A percentile compares a stretch with the other conserved stretches of the same genome.
These are phyloP conservation scores for Linepithema humile DNA, from an alignment of 1,140 invertebrate genomes.

Conservation along the genomic window DNA sequence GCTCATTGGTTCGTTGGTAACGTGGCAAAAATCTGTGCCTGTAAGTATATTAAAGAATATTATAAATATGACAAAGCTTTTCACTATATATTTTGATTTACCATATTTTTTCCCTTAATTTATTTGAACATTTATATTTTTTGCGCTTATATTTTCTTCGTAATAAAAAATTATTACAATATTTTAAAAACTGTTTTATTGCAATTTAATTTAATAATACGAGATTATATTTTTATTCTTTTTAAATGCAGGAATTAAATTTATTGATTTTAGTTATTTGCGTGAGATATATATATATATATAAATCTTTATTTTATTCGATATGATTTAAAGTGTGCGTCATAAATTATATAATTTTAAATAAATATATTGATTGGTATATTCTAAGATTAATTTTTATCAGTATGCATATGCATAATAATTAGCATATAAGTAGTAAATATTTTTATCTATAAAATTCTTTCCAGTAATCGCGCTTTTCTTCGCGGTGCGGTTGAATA, in stretches of 20 bases:
- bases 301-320: no score
- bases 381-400: no score
- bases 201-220: no score
- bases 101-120: background rate
- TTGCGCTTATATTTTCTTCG: background rate
- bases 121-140: background rate
- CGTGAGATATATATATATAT: no score
- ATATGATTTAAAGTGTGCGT: no score
- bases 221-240: background rate
- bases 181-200: background rate
- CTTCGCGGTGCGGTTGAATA: conserved; percentile 93
- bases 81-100: background rate
- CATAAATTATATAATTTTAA: no score
- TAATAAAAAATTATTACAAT: background rate
- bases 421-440: no score
- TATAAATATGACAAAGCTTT: background rate
- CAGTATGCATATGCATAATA: no score
- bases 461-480: conserved; percentile 96
- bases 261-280: no score
- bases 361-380: no score
- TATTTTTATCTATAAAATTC: conserved; percentile 69
- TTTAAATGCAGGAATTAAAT: no score
- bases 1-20: conserved; percentile 96
- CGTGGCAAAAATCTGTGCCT: conserved; percentile 94
- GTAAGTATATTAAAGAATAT: conserved; percentile 86